phyloP scores from a whole-genome alignment of 2,888 invertebrate genomes.

The Coronaproctus castanopsis region DNA sequence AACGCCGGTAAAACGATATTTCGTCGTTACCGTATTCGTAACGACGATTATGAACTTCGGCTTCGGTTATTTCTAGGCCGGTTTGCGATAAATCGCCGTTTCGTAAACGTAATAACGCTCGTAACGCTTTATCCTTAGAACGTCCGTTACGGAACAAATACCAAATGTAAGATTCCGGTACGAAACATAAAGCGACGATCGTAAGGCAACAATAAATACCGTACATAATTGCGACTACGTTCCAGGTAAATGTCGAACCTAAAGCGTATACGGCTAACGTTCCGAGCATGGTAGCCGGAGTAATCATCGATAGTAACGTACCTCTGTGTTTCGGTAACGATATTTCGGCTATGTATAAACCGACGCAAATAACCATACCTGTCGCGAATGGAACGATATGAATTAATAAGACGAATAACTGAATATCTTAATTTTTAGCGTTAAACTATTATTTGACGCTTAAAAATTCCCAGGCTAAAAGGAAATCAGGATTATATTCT shows the following conservation, averaged over 20 bases:
- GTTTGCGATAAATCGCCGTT: constrained; percentile 34
- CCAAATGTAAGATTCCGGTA: constrained; percentile 50
- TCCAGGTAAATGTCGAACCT: constrained; percentile 45
- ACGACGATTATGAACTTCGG: not conserved
- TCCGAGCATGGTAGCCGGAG: constrained; percentile 47
- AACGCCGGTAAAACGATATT: not conserved
- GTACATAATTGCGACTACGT: constrained; percentile 32
- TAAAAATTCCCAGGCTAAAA: too few relatives aligned
- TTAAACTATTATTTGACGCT: too few relatives aligned
- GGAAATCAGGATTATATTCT: too few relatives aligned
- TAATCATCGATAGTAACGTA: constrained; percentile 44
- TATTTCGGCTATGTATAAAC: constrained; percentile 41
- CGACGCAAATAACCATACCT: constrained; percentile 12
- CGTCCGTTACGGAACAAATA: constrained; percentile 33
- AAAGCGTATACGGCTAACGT: constrained; percentile 45
- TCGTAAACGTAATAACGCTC: constrained; percentile 42
- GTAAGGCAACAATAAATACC: constrained; percentile 36
- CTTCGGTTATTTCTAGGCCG: constrained; percentile 37
- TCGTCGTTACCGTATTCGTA: not conserved
- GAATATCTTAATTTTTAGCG: too few relatives aligned
- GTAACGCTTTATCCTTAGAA: constrained; percentile 36
- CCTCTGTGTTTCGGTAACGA: constrained; percentile 45
- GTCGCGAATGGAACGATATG: too few relatives aligned
- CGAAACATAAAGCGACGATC: constrained; percentile 36
- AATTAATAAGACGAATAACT: too few relatives aligned